Percentiles rank a stretch among this genome's conserved stretches.
Conservation (phyloP, 2,888 invertebrate genomes). For the Tanytarsus gracilentus region DNA sequence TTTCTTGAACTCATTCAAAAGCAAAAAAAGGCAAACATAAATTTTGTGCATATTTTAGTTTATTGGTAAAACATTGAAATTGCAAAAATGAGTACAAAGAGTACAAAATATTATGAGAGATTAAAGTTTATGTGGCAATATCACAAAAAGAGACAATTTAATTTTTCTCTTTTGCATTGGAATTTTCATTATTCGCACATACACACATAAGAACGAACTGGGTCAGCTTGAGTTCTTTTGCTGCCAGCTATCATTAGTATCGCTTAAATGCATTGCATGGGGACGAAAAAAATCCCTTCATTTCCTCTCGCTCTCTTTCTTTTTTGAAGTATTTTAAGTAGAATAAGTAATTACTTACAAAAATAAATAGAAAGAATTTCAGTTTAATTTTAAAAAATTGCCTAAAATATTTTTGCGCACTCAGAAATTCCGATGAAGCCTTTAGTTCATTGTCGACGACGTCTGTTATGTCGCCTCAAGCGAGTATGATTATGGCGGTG, state of each 20-base stretch:
- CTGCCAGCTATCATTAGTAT: slow-evolving; percentile 9
- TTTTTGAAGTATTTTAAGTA: background rate
- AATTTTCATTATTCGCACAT: slow-evolving; percentile 3
- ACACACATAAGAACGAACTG: too few relatives aligned
- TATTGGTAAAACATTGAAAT: background rate
- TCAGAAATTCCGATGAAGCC: too few relatives aligned
- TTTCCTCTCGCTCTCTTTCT: background rate
- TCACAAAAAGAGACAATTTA: background rate
- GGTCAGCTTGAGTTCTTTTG: background rate
- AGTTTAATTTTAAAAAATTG: too few relatives aligned
- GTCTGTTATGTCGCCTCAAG: slow-evolving; percentile 10
- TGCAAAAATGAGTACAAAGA: background rate
- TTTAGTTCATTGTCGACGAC: too few relatives aligned
- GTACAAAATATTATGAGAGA: slow-evolving; percentile 1
- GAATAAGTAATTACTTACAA: background rate
- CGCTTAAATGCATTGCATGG: background rate
- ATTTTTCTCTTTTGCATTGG: background rate
- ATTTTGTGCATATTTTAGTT: too few relatives aligned
- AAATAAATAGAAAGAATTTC: background rate
- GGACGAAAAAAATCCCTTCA: background rate
- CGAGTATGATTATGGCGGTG: too few relatives aligned
- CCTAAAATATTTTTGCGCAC: too few relatives aligned
- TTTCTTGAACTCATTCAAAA: too few relatives aligned
- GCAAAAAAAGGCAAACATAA: too few relatives aligned
- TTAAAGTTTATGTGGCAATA: background rate